A percentile compares a stretch with the other conserved stretches of the same genome.
phyloP scores from a whole-genome alignment of 2,888 invertebrate genomes.

The Agrotis exclamationis region DNA sequence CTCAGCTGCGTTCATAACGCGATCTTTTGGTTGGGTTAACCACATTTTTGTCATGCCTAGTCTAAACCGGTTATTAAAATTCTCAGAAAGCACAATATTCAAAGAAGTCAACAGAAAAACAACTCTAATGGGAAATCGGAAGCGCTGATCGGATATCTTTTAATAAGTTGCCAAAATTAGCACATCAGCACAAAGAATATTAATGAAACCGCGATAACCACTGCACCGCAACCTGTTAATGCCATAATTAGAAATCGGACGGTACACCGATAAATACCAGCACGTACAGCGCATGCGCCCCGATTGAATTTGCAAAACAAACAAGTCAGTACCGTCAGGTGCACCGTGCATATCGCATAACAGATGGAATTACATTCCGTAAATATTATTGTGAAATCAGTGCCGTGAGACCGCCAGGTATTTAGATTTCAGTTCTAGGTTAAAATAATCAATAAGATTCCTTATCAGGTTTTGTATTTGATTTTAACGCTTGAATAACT shows the following conservation, averaged over 20 bases:
- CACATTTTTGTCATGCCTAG: slow-evolving; percentile 46
- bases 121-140: slow-evolving; percentile 52
- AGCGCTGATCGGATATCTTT: slow-evolving; percentile 46
- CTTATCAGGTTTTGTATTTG: slow-evolving; percentile 37
- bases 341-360: slow-evolving; percentile 49
- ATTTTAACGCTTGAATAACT: slow-evolving; percentile 54
- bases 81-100: slow-evolving; percentile 20
- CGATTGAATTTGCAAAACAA: slow-evolving; percentile 68
- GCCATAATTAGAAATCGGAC: slow-evolving; percentile 75
- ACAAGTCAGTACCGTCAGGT: slow-evolving; percentile 65
- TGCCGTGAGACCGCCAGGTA: slow-evolving; percentile 42
- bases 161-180: slow-evolving; percentile 46
- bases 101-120: slow-evolving; percentile 28
- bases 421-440: slow-evolving; percentile 24
- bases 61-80: slow-evolving; percentile 49
- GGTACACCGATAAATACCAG: slow-evolving; percentile 67
- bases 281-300: slow-evolving; percentile 75
- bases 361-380: slow-evolving; percentile 51
- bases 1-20: slow-evolving; percentile 18
- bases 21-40: slow-evolving; percentile 39
- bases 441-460: slow-evolving; percentile 43
- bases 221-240: slow-evolving; percentile 61
- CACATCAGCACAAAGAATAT: slow-evolving; percentile 44
- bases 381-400: slow-evolving; percentile 58
- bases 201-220: slow-evolving; percentile 62